Evolutionary conservation across 2,888 invertebrate species (phyloP).

Genomic region (Temnothorax rugatulus): DNA sequence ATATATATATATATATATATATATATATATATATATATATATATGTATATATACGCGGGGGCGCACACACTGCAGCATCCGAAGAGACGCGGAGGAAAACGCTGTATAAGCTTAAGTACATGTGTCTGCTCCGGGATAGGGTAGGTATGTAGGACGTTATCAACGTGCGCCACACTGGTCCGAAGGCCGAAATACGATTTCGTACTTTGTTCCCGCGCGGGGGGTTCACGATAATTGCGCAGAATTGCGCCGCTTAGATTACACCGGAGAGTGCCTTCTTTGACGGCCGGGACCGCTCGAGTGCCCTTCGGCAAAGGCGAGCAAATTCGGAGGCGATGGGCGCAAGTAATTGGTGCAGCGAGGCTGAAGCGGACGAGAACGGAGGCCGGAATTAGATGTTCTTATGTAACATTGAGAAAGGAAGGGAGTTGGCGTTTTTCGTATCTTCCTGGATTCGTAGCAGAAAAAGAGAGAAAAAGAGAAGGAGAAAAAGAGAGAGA

Average conservation of each 20-base stretch:
- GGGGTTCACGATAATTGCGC: slow-evolving; percentile 79
- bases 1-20: not conserved
- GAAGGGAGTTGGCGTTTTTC: slow-evolving; percentile 21
- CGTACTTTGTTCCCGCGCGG: slow-evolving; percentile 80
- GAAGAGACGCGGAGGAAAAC: slow-evolving; percentile 33
- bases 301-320: slow-evolving; percentile 65
- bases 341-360: slow-evolving; percentile 70
- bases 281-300: slow-evolving; percentile 61
- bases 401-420: slow-evolving; percentile 37
- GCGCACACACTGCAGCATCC: not conserved
- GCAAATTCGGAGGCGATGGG: slow-evolving; percentile 71
- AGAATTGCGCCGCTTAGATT: slow-evolving; percentile 70
- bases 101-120: slow-evolving; percentile 52
- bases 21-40: not conserved
- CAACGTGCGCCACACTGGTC: slow-evolving; percentile 80
- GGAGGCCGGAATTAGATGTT: slow-evolving; percentile 63
- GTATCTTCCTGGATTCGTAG: slow-evolving; percentile 21
- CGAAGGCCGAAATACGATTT: slow-evolving; percentile 83
- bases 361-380: slow-evolving; percentile 46
- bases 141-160: slow-evolving; percentile 77
- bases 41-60: not conserved
- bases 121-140: slow-evolving; percentile 58
- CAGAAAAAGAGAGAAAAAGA: not conserved
- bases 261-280: slow-evolving; percentile 67
- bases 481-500: not conserved